These are phyloP conservation scores for Paragorgia papillata DNA, from an alignment of 92 coral and sea anemone species.

Conservation along the genomic window DNA sequence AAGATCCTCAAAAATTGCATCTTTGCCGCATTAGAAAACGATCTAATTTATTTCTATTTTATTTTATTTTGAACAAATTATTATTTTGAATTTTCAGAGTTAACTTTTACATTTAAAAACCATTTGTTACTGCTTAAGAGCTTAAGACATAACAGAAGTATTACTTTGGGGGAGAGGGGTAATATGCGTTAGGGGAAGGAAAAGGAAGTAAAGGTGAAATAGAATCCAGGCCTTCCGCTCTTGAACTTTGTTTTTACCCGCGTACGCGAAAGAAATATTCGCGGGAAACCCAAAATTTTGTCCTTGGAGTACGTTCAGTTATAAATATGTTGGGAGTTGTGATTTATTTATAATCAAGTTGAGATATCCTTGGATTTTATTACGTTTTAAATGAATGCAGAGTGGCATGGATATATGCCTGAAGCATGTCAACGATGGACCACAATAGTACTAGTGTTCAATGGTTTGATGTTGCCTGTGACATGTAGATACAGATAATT, in stretches of 20 bases:
- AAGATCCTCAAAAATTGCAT: not conserved
- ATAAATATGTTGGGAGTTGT: not conserved
- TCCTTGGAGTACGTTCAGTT: not conserved
- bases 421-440: no score
- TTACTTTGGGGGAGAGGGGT: no score
- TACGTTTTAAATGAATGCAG: not conserved
- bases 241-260: not conserved
- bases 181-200: no score
- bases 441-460: not conserved
- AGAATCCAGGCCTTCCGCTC: slow-evolving; percentile 27
- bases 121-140: no score
- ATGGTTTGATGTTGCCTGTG: not conserved
- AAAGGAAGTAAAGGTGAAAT: no score
- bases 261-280: slow-evolving; percentile 7
- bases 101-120: no score
- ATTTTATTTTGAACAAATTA: not conserved
- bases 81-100: no score
- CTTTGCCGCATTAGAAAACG: no score
- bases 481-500: not conserved
- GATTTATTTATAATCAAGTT: not conserved
- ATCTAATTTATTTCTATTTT: not conserved
- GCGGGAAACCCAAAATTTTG: slow-evolving; percentile 39
- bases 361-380: not conserved
- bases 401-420: not conserved
- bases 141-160: no score